Conservation (phyloP, 2,797 vertebrate genomes). For the Hydrocynus forskahlii region DNA sequence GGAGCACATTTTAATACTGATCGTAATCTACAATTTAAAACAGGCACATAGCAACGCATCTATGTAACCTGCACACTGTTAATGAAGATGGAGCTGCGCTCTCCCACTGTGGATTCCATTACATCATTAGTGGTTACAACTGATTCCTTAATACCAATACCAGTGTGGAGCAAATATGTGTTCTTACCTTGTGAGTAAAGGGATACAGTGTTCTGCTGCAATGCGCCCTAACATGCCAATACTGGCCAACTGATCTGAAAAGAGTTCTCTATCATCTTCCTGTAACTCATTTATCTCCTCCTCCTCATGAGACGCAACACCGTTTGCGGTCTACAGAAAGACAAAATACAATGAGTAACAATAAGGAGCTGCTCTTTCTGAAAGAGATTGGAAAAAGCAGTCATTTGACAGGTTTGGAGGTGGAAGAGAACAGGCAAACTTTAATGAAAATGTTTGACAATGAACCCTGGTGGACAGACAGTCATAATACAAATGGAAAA, state of each 20-base stretch:
- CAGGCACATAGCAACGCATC: too few species aligned
- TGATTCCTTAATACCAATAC: conserved; percentile 1
- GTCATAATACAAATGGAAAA: neutral
- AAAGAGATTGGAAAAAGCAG: neutral
- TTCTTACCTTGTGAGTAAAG: conserved; percentile 88
- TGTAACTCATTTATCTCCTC: conserved; percentile 98
- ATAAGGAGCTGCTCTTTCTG: neutral
- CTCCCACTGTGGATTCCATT: too few species aligned
- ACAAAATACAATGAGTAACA: conserved; percentile 12
- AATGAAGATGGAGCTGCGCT: too few species aligned
- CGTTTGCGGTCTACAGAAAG: conserved; percentile 89
- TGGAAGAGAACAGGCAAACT: conserved; percentile 7
- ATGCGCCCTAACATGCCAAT: conserved; percentile 97
- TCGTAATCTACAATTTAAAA: neutral
- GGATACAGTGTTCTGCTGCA: conserved; percentile 95
- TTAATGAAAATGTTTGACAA: neutral
- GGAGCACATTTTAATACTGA: too few species aligned
- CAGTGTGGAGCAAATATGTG: neutral
- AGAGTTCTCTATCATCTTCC: conserved; percentile 96
- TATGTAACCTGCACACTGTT: too few species aligned
- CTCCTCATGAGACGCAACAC: conserved; percentile 92
- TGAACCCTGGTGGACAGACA: neutral
- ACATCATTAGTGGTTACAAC: neutral
- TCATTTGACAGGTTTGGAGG: neutral
- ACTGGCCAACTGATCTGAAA: conserved; percentile 96